phyloP scores from a whole-genome alignment of 2,888 invertebrate species.

The Therioaphis trifolii region DNA sequence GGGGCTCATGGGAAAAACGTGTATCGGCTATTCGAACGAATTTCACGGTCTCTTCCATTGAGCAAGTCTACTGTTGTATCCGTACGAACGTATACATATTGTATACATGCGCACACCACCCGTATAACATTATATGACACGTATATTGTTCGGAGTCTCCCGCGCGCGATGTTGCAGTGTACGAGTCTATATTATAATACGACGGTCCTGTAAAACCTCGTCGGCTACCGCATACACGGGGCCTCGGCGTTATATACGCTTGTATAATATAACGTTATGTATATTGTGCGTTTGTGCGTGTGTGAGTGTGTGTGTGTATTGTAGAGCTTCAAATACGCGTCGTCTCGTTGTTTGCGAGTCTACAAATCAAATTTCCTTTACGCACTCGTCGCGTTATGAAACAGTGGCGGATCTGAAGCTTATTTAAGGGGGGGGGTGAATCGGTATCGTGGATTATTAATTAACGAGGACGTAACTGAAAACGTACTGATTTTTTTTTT shows the following conservation, averaged over 20 bases:
- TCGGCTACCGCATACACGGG: neutral
- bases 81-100: neutral
- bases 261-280: no score
- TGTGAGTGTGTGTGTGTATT: neutral
- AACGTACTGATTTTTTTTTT: no score
- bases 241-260: no score
- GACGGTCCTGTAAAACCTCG: no score
- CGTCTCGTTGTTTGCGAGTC: neutral
- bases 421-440: no score
- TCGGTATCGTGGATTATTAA: no score
- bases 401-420: no score
- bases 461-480: no score
- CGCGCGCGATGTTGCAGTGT: neutral
- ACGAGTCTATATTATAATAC: neutral
- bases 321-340: neutral
- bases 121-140: neutral
- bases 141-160: constrained; percentile 24
- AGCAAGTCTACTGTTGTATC: neutral
- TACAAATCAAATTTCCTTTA: constrained; percentile 4
- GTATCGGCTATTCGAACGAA: constrained; percentile 38
- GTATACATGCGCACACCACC: neutral
- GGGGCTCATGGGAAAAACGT: constrained; percentile 49
- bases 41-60: constrained; percentile 52
- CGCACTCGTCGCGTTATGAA: neutral
- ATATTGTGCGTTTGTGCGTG: no score